phyloP scores from a whole-genome alignment of 2,113 vertebrate genomes.

The Ailuropoda melanoleuca region DNA sequence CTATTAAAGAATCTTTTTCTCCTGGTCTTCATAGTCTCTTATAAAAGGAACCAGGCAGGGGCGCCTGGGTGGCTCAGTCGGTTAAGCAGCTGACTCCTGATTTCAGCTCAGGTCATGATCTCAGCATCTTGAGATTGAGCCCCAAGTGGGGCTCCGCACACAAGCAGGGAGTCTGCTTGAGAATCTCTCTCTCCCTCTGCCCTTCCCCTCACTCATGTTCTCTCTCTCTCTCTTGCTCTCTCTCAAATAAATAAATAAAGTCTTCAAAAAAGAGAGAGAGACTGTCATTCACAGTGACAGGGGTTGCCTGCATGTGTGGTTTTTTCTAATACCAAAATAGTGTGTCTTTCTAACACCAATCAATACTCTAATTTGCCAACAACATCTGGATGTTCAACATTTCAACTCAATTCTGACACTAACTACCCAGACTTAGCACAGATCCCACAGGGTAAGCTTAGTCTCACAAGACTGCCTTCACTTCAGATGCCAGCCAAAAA shows the following conservation, averaged over 20 bases:
- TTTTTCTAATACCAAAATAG: background rate
- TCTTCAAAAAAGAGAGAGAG: background rate
- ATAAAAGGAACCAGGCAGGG: background rate
- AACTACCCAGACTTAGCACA: background rate
- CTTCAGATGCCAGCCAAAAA: background rate
- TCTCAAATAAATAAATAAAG: background rate
- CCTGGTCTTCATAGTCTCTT: background rate
- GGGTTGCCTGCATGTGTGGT: background rate
- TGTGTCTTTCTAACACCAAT: background rate
- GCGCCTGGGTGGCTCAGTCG: no score
- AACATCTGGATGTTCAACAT: background rate
- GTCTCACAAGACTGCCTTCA: background rate
- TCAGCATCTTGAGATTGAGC: background rate
- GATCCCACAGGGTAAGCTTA: background rate
- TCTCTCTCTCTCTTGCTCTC: background rate
- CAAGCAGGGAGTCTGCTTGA: background rate
- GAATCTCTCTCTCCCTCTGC: background rate
- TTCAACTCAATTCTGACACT: background rate
- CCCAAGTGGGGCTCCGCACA: background rate
- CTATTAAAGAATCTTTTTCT: background rate
- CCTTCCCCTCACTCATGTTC: background rate
- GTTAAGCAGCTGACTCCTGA: background rate
- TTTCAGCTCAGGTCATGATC: background rate
- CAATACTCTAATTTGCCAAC: background rate
- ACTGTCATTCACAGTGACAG: background rate